Evolutionary conservation across 2,113 vertebrate species (phyloP), one percentile per base, ranked within the genome.

Genomic region (Ameiurus melas): DNA sequence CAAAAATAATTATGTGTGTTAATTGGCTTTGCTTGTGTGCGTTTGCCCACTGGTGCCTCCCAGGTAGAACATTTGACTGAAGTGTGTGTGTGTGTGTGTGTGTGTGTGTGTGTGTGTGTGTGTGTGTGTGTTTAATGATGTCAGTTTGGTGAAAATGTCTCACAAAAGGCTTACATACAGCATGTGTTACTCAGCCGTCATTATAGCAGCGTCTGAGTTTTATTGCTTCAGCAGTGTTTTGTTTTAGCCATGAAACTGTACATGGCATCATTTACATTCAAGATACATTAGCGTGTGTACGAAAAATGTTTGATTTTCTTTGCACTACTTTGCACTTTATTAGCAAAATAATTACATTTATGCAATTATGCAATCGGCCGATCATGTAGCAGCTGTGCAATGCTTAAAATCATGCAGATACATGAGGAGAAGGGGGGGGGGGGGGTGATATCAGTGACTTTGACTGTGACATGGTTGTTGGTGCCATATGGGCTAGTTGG

Each of bases 11-110:
- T 70, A 91, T 57, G 77, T 85, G 55, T 90, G 82, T 85, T 90
- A 89, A 90, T 90, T 55, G 68, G 83, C 66, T 88, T 77, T 89
- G 85, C 64, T 89, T 79, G 82, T 80, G 43, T 73, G 16, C 14
- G 47, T 85, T 80, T 87, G 62, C 77, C 62, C 83, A 73, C 39
- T 81, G 82, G 83, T 87, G 85, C 73, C 82, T 84, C 73, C 87
- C 87, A 88, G 87, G 87, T 88, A 88, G 73, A 70, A 88, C 83
- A 88, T 88, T 88, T 80, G 60, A 85, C 83, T 88, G 58, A 88
- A 85, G 87, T 88, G 83, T 51, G 30, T 80, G 75, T 80, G 75
- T 47, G 71, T 68, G 39, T 47, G 43, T 47, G 43, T 47, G 43
- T 47, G 43, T 47, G 43, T 47, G 43, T 47, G 43, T 47, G 43